Evolutionary conservation across 2,113 vertebrate genomes (phyloP).

Genomic region (Acanthochromis polyacanthus): DNA sequence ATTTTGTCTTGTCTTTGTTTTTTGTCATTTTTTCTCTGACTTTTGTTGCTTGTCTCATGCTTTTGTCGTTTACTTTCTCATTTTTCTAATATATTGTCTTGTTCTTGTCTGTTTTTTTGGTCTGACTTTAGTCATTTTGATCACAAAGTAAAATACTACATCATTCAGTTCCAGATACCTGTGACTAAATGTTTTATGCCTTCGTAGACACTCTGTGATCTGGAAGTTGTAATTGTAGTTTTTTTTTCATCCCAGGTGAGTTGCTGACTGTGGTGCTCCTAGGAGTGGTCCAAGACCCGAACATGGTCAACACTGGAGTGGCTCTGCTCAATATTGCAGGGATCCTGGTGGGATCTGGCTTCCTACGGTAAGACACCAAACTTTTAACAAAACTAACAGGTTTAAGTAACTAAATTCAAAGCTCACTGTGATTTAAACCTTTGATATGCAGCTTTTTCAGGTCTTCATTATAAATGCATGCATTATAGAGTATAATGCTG

Average conservation of each 20-base stretch:
- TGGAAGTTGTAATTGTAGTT: no score
- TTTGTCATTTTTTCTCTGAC: no score
- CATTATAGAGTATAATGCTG: background rate
- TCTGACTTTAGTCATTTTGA: no score
- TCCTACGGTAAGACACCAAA: conserved; percentile 87
- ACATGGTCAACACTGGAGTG: conserved; percentile 91
- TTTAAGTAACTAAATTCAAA: background rate
- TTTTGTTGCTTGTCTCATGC: no score
- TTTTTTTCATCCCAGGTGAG: conserved; percentile 78
- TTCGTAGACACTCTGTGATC: no score
- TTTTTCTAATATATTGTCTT: no score
- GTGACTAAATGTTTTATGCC: no score
- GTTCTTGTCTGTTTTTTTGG: no score
- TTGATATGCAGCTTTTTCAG: background rate
- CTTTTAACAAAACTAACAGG: background rate
- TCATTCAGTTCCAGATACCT: no score
- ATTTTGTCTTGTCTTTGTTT: no score
- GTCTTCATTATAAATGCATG: background rate
- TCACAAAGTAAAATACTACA: no score
- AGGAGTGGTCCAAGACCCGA: conserved; percentile 92
- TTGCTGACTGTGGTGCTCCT: conserved; percentile 91
- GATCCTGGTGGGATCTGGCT: conserved; percentile 90
- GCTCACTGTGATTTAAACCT: background rate
- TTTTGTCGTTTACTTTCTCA: no score
- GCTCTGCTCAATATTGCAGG: conserved; percentile 92